Base-by-base conservation (phyloP, 1,140 invertebrate genomes). In the Dendroctonus ponderosae region DNA sequence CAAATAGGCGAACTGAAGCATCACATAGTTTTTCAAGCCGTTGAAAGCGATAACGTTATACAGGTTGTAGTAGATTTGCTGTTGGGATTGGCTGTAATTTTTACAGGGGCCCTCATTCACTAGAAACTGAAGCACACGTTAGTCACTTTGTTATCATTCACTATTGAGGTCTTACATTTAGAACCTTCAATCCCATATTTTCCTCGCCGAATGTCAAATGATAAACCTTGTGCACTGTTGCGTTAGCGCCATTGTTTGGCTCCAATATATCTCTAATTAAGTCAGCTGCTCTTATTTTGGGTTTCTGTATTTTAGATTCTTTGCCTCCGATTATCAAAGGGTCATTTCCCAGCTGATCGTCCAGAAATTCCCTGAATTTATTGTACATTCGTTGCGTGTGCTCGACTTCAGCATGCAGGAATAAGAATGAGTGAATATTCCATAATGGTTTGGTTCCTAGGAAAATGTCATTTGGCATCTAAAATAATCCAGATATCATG, bases 1-100 rank as follows among this genome's bases (percentile, higher is more conserved):
- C 82, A 89, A 88, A 82, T 88, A 93, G 0, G 91, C 90, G 79
- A 91, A 92, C 76, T 93, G 90, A 82, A 91, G 87, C 88, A 93
- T 91, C 11, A 86, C 83, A 78, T 88, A 92, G 7, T 89, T 91
- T 78, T 92, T 92, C 63, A 93, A 83, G 79, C 93, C 88, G 0
- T 89, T 87, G 5, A 92, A 76, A 5, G 90, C 85, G 50, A 93
- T 85, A 2, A 86, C 85, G 66, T 85, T 87, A 80, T 92, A 92
- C 46, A 93, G 83, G 77, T 91, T 90, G 72, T 88, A 91, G 7
- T 92, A 81, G 26, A 93, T 79, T 78, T 92, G 90, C 61, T 92
- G 88, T 0, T 86, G 83, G 0, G 91, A 92, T 77, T 92, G 85
- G 9, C 42, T 49, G 62, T 86, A 80, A 9, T 87, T 79, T 51